Evolutionary conservation across 2,797 vertebrate genomes (phyloP), one percentile per base, ranked within the genome.

Genomic region (Brotula barbata): DNA sequence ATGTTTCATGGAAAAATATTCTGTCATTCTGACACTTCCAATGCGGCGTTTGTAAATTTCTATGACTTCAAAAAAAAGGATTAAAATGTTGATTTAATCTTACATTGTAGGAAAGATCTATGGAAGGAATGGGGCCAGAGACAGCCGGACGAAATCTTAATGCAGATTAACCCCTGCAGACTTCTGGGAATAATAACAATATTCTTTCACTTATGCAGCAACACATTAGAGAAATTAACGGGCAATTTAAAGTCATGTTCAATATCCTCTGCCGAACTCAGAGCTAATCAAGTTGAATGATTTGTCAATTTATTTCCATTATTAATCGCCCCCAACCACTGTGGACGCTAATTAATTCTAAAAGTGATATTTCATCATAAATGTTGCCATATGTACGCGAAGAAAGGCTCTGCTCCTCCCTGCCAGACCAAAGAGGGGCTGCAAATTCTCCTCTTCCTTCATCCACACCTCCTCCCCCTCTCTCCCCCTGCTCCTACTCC

Each of bases 401-500:
- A 75, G 65, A 59, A 71, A 59, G 89, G 45, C 63, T 77, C 44
- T 25, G 71, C 80, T 85, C 80, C 75, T 89, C 77, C 80, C 81
- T 73, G 71, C 49, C 65, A 77, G 69, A 75, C 68, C 63, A 15
- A 52, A 71, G 28, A 56, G 73, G 81, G 81, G 87, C 83, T 81
- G 73, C 76, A 83, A 77, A 85, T 78, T 80, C 66, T 64, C 67
- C 61, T 71, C 54, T 3, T 20, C 59, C 64, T 53, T 68, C 70
- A 5, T 47, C 55, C 1, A 7, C 12, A 63, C 54, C 61, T 51
- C 85, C 92, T 89, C 47, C 83, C 54, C 78, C 85, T 87, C 92
- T 87, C 91, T 92, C 81, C 85, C 83, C 82, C 92, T 92, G 92
- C 91, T 82, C 75, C 92, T 92, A 92, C 92, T 92, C 91, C 89